Conservation (phyloP, 2,113 vertebrate genomes). For the Zonotrichia leucophrys region DNA sequence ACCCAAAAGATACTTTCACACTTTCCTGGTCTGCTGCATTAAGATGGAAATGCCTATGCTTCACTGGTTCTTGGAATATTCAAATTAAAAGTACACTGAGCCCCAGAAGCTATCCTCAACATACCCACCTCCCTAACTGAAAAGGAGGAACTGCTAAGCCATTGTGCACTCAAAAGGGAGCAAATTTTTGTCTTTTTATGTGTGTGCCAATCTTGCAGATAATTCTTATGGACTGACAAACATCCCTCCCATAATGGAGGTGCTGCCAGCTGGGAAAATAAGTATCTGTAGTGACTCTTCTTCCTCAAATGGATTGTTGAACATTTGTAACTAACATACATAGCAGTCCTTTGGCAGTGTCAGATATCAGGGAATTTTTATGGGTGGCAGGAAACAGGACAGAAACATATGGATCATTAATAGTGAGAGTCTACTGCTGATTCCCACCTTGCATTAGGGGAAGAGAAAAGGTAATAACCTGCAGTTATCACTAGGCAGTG, state of each 20-base stretch:
- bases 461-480: not conserved
- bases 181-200: not conserved
- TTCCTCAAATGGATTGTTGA: not conserved
- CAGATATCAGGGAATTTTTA: not conserved
- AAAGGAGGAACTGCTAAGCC: not conserved
- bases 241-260: fast-evolving
- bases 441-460: not conserved
- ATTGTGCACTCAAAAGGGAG: not conserved
- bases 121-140: not conserved
- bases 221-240: not conserved
- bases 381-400: not conserved
- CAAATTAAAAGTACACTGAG: not conserved
- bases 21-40: not conserved
- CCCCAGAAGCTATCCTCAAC: not conserved
- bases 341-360: not conserved
- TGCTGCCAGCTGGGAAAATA: not conserved
- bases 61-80: not conserved
- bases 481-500: not conserved
- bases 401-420: not conserved
- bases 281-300: not conserved
- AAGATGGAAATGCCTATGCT: not conserved
- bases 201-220: not conserved
- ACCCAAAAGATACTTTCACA: not conserved
- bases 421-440: not conserved
- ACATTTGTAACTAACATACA: not conserved